Base-by-base conservation (phyloP, 2,888 invertebrate species). In the Cosmia trapezina region DNA sequence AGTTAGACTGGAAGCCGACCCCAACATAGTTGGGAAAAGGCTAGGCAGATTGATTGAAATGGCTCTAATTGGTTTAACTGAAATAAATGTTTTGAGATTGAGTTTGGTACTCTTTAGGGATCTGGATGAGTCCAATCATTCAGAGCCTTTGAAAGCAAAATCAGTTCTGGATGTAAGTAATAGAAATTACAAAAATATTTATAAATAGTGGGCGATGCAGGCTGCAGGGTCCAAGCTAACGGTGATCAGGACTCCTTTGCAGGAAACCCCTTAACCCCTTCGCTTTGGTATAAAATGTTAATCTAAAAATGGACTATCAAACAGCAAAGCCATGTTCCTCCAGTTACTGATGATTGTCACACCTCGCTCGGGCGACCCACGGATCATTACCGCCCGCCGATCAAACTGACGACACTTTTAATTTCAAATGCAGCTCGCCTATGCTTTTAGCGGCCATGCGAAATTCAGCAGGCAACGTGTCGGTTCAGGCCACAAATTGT, bases 381-480 rank as follows among this genome's bases (percentile, higher is more conserved):
- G 53, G 49, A 56, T 72, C 73, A 47, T 73, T 69, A 73, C 14
- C 56, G 37, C 2, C 28, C 11, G 28, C 49, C 57, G 56, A 83
- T 78, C 63, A 70, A 70, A 61, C 14, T 2, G 33, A 51, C 53
- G 43, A n/a, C 53, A 59, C 19, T 74, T 80, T 81, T 68, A 57
- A 73, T 78, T 82, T 70, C 61, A 65, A 76, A 77, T 72, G 63
- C 49, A 73, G 47, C 47, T 17, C 17, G 12, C 12, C 14, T 19
- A 71, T 49, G 79, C 53, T 54, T 62, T 63, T 37, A 75, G 66
- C 53, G 8, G 45, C 11, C 51, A 81, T 72, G 66, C 69, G 72
- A 83, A 79, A 79, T 79, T 70, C 71, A 81, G 75, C 67, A 74
- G 74, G 17, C 56, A 41, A 11, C 68, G 59, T 71, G 51, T 60